Base-by-base conservation (phyloP, 2,113 vertebrate genomes). In the Nettapus auritus region DNA sequence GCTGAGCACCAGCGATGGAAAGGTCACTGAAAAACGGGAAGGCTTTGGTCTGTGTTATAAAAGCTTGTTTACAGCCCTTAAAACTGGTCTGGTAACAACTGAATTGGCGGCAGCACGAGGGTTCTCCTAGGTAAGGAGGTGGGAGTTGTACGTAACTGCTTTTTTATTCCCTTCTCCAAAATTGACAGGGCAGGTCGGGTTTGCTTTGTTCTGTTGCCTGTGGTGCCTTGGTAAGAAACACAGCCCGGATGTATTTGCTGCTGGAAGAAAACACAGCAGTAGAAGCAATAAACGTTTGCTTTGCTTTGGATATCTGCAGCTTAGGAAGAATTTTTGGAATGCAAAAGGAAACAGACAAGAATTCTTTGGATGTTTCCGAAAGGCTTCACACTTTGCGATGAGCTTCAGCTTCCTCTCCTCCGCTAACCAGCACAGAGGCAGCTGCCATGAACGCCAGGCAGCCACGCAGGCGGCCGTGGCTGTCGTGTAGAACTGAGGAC, bases 61-160 rank as follows among this genome's bases (percentile, higher is more conserved):
- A 60, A 67, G 19, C 46, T n/a, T 1, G 3, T 33, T 46, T 36
- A 6, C 25, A 5, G 3, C 26, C 67, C 44, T 50, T 8, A 2
- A 4, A 17, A 2, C 7, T 26, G 74, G 2, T 20, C 0, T 0
- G 8, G 75, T 23, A 11, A 69, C 2, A 16, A 4, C 29, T 9
- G 53, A 26, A 52, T 33, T 55, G 62, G 64, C 75, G 53, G 18
- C 15, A 25, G 48, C 80, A 63, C 31, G 2, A 1, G 8, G 62
- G 48, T 60, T 29, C 17, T 23, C 46, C 74, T 20, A 26, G 52
- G 19, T 50, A 21, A 8, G 22, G 42, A 1, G 4, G 2, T 1
- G 3, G 10, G 36, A 53, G 20, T 5, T 18, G 13, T 16, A 5
- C 13, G 11, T 14, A 5, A 34, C 18, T 57, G 28, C 19, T 33